Percentiles rank a stretch among this genome's conserved stretches.
phyloP scores from a whole-genome alignment of 2,888 invertebrate species.

The Atethmia centrago region DNA sequence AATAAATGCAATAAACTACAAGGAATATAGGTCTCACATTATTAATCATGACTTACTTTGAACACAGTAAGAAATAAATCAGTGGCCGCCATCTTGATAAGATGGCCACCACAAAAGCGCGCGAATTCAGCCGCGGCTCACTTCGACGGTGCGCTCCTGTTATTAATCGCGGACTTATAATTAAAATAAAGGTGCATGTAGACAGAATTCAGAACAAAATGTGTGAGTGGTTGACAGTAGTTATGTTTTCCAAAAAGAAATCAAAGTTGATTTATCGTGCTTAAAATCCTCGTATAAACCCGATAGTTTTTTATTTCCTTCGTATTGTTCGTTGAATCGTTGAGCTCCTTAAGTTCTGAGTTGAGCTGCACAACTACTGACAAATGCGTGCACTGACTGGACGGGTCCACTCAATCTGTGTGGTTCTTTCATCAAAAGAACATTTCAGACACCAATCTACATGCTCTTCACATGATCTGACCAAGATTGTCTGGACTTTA shows the following conservation, averaged over 20 bases:
- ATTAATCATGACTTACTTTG: constrained; percentile 14
- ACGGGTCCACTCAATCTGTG: too few relatives aligned
- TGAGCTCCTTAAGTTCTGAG: too few relatives aligned
- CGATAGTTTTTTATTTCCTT: too few relatives aligned
- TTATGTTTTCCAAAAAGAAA: background rate
- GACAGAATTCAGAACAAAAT: background rate
- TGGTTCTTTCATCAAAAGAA: too few relatives aligned
- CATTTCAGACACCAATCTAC: too few relatives aligned
- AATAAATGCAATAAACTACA: background rate
- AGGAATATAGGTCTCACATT: constrained; percentile 2
- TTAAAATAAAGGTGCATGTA: constrained; percentile 44
- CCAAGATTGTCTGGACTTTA: too few relatives aligned
- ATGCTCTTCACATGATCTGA: too few relatives aligned
- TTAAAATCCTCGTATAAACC: background rate
- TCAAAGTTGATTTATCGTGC: background rate
- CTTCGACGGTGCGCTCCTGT: constrained; percentile 32
- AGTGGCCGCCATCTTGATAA: constrained; percentile 53
- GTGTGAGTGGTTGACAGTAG: background rate
- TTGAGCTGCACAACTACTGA: too few relatives aligned
- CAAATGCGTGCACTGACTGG: too few relatives aligned
- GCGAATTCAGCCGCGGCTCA: constrained; percentile 35
- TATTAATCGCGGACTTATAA: constrained; percentile 51
- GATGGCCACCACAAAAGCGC: constrained; percentile 46
- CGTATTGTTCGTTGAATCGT: too few relatives aligned
- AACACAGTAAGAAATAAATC: constrained; percentile 32